These are phyloP conservation scores for Mustela lutreola DNA, from an alignment of 2,113 vertebrate species.

Conservation along the genomic window DNA sequence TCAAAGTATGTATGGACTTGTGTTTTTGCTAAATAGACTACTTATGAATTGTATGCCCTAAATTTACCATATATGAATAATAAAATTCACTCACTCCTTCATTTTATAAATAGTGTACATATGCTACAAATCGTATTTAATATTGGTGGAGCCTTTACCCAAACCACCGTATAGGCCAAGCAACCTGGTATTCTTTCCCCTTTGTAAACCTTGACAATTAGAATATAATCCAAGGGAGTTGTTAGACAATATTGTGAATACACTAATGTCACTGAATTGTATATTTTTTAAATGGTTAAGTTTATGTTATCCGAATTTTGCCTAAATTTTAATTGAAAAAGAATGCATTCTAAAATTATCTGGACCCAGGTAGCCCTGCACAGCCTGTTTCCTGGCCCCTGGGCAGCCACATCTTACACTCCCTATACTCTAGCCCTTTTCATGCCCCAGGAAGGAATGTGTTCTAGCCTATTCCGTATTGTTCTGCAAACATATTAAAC, in stretches of 20 bases:
- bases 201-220: background rate
- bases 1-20: background rate
- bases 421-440: background rate
- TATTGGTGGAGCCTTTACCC: background rate
- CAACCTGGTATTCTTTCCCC: background rate
- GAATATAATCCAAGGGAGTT: background rate
- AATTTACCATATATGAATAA: background rate
- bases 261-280: background rate
- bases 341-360: background rate
- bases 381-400: background rate
- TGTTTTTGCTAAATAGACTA: constrained; percentile 32
- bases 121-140: constrained; percentile 5
- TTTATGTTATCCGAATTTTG: background rate
- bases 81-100: constrained; percentile 35
- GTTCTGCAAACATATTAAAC: background rate
- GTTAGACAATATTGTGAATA: background rate
- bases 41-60: constrained; percentile 13
- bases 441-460: background rate
- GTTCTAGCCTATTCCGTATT: background rate
- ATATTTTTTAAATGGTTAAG: background rate
- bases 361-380: background rate
- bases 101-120: constrained; percentile 29
- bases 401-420: background rate
- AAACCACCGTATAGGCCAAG: background rate
- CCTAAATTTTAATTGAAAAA: background rate